phyloP scores from a whole-genome alignment of 2,797 vertebrate genomes.

The Petrocephalus schoutedeni region DNA sequence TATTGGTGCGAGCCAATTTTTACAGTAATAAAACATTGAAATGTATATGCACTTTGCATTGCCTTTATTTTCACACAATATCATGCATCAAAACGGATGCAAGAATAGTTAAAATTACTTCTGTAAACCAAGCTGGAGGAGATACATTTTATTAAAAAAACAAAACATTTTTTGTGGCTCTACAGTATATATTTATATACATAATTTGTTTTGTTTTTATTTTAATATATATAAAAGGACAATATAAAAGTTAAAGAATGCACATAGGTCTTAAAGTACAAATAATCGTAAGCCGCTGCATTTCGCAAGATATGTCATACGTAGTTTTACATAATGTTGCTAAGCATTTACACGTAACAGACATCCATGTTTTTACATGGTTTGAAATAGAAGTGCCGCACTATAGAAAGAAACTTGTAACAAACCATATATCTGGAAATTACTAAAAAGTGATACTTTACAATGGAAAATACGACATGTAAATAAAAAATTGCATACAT shows the following conservation, averaged over 20 bases:
- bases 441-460: constrained; percentile 91
- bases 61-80: constrained; percentile 77
- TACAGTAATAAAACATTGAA: constrained; percentile 91
- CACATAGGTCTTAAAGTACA: constrained; percentile 89
- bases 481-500: constrained; percentile 84
- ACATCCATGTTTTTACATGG: constrained; percentile 60
- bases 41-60: constrained; percentile 84
- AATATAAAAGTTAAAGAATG: constrained; percentile 94
- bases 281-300: constrained; percentile 91
- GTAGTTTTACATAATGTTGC: constrained; percentile 53
- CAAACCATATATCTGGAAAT: constrained; percentile 95
- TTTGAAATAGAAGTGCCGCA: constrained; percentile 65
- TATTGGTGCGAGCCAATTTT: constrained; percentile 65
- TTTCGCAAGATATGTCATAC: constrained; percentile 81
- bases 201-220: constrained; percentile 66
- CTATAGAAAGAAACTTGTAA: constrained; percentile 85
- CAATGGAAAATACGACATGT: constrained; percentile 74
- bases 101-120: constrained; percentile 78
- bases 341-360: constrained; percentile 74
- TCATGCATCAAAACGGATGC: constrained; percentile 84
- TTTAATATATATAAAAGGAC: constrained; percentile 96
- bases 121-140: constrained; percentile 81
- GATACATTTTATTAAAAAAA: constrained; percentile 76
- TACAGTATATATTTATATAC: constrained; percentile 85
- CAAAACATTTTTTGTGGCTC: constrained; percentile 78